phyloP scores from a whole-genome alignment of 2,888 invertebrate species.

The Heliconius sara region DNA sequence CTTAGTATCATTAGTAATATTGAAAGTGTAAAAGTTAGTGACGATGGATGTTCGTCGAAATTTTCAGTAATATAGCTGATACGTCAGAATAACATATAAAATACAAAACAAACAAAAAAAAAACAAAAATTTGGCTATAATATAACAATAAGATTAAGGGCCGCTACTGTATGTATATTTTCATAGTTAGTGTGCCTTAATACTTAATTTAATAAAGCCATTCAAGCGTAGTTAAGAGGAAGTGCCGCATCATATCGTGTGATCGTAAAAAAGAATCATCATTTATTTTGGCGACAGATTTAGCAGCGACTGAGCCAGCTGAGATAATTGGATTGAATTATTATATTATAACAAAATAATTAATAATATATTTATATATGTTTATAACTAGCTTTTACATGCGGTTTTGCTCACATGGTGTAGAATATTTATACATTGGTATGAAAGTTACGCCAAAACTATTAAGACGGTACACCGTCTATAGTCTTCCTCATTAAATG shows the following conservation, averaged over 20 bases:
- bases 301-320: conserved; percentile 9
- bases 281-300: conserved; percentile 17
- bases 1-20: too few species aligned
- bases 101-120: too few species aligned
- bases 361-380: not conserved
- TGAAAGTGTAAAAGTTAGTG: too few species aligned
- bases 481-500: too few species aligned
- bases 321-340: conserved; percentile 8
- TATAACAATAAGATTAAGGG: not conserved
- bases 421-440: not conserved
- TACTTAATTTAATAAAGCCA: not conserved
- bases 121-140: too few species aligned
- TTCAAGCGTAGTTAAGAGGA: not conserved
- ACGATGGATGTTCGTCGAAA: too few species aligned
- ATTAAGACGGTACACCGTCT: too few species aligned
- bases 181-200: not conserved
- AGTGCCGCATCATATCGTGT: conserved; percentile 7
- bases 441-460: too few species aligned
- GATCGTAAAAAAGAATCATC: conserved; percentile 22
- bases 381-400: not conserved
- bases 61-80: too few species aligned
- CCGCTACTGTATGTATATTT: not conserved
- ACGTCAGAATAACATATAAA: too few species aligned
- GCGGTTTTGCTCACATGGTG: not conserved
- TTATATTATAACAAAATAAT: conserved; percentile 10